Conservation (phyloP, 2,888 invertebrate species). For the Drosophila picticornis region DNA sequence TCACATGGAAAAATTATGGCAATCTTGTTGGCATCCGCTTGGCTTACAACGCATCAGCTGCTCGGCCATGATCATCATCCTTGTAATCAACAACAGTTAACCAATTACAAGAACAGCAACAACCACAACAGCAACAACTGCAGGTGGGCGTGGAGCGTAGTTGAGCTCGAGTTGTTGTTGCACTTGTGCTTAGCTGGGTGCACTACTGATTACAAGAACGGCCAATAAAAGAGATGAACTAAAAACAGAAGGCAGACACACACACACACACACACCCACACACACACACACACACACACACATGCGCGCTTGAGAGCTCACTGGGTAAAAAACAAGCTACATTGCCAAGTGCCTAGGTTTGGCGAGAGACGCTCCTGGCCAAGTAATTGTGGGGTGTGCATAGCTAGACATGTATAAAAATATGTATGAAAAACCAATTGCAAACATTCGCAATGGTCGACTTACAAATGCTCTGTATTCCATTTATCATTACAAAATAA, state of each 20-base stretch:
- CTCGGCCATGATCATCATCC: conserved; percentile 71
- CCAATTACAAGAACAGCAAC: conserved; percentile 51
- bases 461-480: conserved; percentile 11
- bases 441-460: neutral
- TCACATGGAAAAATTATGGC: conserved; percentile 67
- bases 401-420: conserved; percentile 12
- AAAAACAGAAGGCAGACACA: conserved; percentile 51
- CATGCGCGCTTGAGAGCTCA: conserved; percentile 2
- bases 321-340: conserved; percentile 59
- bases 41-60: conserved; percentile 9
- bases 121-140: conserved; percentile 9
- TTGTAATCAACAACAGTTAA: conserved; percentile 75
- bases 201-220: conserved; percentile 71
- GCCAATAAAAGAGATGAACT: conserved; percentile 74
- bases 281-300: conserved; percentile 17
- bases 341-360: conserved; percentile 48
- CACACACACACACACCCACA: conserved; percentile 9
- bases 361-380: conserved; percentile 39
- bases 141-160: neutral
- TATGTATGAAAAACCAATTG: neutral
- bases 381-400: conserved; percentile 11
- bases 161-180: neutral
- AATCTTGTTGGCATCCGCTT: conserved; percentile 45
- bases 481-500: neutral
- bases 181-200: conserved; percentile 31